Base-by-base conservation (phyloP, 2,113 vertebrate species). In the Pontoporia blainvillei region DNA sequence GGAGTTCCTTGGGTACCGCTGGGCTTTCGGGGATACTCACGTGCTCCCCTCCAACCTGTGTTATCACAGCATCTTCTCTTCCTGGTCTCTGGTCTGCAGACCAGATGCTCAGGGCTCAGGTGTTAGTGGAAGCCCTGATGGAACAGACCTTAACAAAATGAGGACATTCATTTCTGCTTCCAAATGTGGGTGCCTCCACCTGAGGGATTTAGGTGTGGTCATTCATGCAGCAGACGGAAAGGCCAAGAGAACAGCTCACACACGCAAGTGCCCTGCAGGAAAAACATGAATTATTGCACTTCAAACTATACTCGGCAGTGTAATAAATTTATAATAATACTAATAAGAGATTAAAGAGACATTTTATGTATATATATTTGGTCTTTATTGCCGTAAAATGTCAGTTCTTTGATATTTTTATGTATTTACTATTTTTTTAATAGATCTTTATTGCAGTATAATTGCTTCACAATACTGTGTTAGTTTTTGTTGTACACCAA, bases 1-100 rank as follows among this genome's bases (percentile, higher is more conserved):
- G 61, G 34, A 73, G 39, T 23, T 64, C 69, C 62, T 41, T 0
- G 1, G 39, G 62, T 25, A 17, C 13, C 0, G 0, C 9, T 3
- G 14, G 20, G 10, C 54, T 41, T 1, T 0, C 13, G 8, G n/a
- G 3, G 11, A 8, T 1, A 11, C 23, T 13, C 31, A 31, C 13
- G 34, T 2, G 8, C 34, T 31, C 12, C n/a, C n/a, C 29, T 14
- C 2, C n/a, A 18, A 1, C 6, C 6, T 5, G 21, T 5, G 25
- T 44, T 49, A 17, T 76, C 25, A 3, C 46, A 4, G 14, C 8
- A 7, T 13, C 17, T 25, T 62, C 36, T 46, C 79, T 67, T 82
- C 46, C 2, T 20, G 31, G 7, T 17, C 5, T 61, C 44, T n/a
- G 8, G 29, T 21, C 39, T 46, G 29, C 17, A 46, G 8, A 8